Evolutionary conservation across 2,888 invertebrate genomes (phyloP).

Genomic region (Limnephilus rhombicus): DNA sequence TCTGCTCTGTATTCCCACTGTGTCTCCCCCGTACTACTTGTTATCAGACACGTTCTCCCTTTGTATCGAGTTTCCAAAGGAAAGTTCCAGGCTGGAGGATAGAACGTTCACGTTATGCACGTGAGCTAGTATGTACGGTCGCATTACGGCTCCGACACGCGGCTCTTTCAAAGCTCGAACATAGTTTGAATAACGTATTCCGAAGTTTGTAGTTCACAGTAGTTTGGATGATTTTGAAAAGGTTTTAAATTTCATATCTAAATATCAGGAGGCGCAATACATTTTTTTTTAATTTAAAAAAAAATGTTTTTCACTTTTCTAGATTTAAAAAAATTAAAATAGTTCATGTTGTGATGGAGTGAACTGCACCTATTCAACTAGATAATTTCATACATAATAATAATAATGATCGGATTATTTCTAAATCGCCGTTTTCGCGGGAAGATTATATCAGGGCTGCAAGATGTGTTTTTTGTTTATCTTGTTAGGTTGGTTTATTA

Average conservation of each 20-base stretch:
- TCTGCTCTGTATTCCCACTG: constrained; percentile 30
- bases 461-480: too few species aligned
- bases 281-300: too few species aligned
- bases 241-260: neutral
- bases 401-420: too few species aligned
- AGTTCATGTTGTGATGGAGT: too few species aligned
- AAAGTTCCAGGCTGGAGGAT: constrained; percentile 43
- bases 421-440: too few species aligned
- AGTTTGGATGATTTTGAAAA: neutral
- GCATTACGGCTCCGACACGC: neutral
- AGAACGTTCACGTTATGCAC: constrained; percentile 16
- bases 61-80: constrained; percentile 42
- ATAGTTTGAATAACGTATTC: neutral
- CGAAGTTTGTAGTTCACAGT: neutral
- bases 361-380: too few species aligned
- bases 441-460: too few species aligned
- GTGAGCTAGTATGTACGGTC: neutral
- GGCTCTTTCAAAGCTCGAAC: neutral
- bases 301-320: too few species aligned
- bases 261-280: too few species aligned
- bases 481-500: too few species aligned
- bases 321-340: too few species aligned
- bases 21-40: neutral
- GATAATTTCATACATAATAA: too few species aligned
- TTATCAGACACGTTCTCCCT: constrained; percentile 42